These are phyloP conservation scores for Anaspis maculata DNA, from an alignment of 2,888 invertebrate species.

Conservation along the genomic window DNA sequence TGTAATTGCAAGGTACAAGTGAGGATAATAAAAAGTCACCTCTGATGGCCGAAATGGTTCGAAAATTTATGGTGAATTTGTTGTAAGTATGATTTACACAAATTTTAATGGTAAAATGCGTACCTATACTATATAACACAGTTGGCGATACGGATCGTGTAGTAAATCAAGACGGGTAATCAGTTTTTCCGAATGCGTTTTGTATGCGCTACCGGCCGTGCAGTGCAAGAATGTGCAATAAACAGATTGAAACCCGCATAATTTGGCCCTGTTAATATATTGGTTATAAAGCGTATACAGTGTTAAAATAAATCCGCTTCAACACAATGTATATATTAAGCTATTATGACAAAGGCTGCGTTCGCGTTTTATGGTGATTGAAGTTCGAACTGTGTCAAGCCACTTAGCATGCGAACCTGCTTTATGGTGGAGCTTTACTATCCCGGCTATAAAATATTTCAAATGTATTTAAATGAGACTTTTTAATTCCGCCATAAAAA, in stretches of 20 bases:
- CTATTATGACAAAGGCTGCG: constrained; percentile 33
- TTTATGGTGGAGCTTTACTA: constrained; percentile 38
- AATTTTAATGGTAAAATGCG: constrained; percentile 16
- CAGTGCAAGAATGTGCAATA: constrained; percentile 18
- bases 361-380: constrained; percentile 40
- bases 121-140: constrained; percentile 13
- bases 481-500: constrained; percentile 40
- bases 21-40: too few relatives aligned
- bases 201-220: constrained; percentile 11
- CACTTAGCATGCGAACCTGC: constrained; percentile 36
- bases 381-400: constrained; percentile 39
- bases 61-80: constrained; percentile 15
- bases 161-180: constrained; percentile 19
- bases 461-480: constrained; percentile 40
- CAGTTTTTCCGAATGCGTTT: constrained; percentile 16
- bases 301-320: constrained; percentile 24
- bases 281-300: constrained; percentile 21
- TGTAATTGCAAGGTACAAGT: too few relatives aligned
- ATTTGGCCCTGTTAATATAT: constrained; percentile 19
- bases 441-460: constrained; percentile 37
- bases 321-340: constrained; percentile 33
- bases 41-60: too few relatives aligned
- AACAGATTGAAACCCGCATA: constrained; percentile 20
- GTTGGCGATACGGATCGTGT: constrained; percentile 12
- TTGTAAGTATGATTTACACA: constrained; percentile 16